Percentiles rank a stretch among this genome's conserved stretches.
Evolutionary conservation across 2,797 vertebrate genomes (phyloP).

Genomic region (Huso huso): DNA sequence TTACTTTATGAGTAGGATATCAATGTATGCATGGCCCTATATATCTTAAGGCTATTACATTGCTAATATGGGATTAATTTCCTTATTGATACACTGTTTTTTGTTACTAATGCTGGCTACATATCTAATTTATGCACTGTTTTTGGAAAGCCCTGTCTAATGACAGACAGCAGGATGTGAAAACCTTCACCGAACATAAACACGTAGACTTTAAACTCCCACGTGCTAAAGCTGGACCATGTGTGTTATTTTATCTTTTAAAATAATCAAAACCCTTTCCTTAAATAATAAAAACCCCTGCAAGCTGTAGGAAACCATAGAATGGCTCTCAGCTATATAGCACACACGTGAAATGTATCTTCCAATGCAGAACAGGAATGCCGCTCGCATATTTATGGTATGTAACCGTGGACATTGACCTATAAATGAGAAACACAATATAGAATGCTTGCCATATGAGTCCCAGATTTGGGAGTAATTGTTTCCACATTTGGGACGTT

Average conservation of each 20-base stretch:
- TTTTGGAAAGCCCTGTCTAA: too few species aligned
- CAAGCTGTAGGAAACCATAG: background rate
- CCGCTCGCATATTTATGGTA: conserved; percentile 22
- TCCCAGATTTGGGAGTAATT: conserved; percentile 61
- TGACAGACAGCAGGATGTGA: too few species aligned
- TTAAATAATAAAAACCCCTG: background rate
- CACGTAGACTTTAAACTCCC: too few species aligned
- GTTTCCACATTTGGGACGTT: conserved; percentile 51
- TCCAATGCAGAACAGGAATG: conserved; percentile 15
- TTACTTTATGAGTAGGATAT: too few species aligned
- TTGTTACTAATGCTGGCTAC: too few species aligned
- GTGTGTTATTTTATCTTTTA: background rate
- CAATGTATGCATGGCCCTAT: too few species aligned
- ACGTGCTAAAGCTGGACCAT: background rate
- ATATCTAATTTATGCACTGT: too few species aligned
- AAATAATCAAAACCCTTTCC: background rate
- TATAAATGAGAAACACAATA: conserved; percentile 52
- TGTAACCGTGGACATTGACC: conserved; percentile 41
- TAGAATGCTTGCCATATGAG: conserved; percentile 52
- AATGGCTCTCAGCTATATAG: conserved; percentile 8
- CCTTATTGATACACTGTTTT: too few species aligned
- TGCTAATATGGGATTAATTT: too few species aligned
- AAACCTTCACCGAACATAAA: too few species aligned
- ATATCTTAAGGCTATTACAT: too few species aligned
- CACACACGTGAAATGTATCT: conserved; percentile 14